phyloP scores from a whole-genome alignment of 1,140 invertebrate genomes.

The Rhagoletis pomonella region DNA sequence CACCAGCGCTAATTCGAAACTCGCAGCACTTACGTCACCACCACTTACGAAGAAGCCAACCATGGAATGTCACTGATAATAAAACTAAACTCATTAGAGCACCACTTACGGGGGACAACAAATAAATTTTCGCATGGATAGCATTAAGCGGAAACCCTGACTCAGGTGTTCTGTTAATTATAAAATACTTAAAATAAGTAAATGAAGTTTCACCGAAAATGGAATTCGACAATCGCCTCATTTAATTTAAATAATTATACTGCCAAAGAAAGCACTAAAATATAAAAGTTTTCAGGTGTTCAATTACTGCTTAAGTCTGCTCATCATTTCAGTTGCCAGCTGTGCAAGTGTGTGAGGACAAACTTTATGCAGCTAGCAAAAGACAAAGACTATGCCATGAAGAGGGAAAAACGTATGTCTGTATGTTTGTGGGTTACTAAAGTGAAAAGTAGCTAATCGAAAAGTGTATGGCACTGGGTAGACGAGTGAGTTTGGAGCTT shows the following conservation, averaged over 20 bases:
- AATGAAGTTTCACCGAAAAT: neutral
- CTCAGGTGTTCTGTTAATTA: too few relatives aligned
- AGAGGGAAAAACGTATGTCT: too few relatives aligned
- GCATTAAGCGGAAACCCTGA: neutral
- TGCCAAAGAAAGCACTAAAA: neutral
- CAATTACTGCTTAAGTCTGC: neutral
- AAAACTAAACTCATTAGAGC: conserved; percentile 7
- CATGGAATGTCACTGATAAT: neutral
- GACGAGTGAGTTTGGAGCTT: neutral
- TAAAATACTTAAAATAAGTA: neutral
- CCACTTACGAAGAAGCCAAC: too few relatives aligned
- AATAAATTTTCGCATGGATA: conserved; percentile 1
- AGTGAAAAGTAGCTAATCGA: conserved; percentile 23
- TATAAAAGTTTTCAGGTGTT: neutral
- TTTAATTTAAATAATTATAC: neutral
- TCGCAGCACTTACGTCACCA: too few relatives aligned
- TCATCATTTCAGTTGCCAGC: neutral
- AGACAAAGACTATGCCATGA: neutral
- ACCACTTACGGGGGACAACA: neutral
- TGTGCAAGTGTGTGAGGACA: neutral
- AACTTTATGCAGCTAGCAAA: neutral
- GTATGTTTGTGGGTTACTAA: neutral
- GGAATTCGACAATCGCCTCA: too few relatives aligned
- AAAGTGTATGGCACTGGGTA: neutral
- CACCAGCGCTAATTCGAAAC: neutral